Evolutionary conservation across 2,888 invertebrate species (phyloP).

Genomic region (Eutolmus rufibarbis): DNA sequence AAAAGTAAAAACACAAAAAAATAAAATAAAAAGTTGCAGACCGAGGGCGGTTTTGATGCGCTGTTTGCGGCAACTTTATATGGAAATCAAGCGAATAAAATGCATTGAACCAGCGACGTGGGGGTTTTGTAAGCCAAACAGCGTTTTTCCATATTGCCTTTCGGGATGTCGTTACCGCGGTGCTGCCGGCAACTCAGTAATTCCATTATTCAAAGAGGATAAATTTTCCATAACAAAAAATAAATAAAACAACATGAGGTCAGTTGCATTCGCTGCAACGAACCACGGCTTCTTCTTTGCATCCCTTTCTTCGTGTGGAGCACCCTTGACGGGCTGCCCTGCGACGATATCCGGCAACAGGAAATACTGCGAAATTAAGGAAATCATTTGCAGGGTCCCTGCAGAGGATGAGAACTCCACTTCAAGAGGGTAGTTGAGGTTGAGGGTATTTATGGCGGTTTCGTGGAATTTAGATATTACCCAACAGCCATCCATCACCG

Average conservation of each 20-base stretch:
- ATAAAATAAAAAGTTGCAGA: neutral
- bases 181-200: neutral
- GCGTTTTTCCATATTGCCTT: neutral
- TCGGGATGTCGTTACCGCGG: neutral
- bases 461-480: neutral
- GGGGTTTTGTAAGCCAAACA: neutral
- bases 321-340: neutral
- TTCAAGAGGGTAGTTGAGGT: neutral
- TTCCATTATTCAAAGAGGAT: conserved; percentile 6
- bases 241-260: neutral
- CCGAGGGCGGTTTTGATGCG: neutral
- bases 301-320: neutral
- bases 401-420: neutral
- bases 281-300: neutral
- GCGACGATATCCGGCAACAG: neutral
- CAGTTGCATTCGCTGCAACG: neutral
- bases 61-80: conserved; percentile 4
- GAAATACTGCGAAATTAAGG: neutral
- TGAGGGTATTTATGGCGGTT: neutral
- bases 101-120: neutral
- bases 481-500: neutral
- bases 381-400: neutral
- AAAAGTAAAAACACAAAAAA: neutral
- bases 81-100: conserved; percentile 1
- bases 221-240: neutral